Percentiles rank a stretch among this genome's conserved stretches.
Evolutionary conservation across 1,140 invertebrate genomes (phyloP).

Genomic region (Pachyrhynchus sulphureomaculatus): DNA sequence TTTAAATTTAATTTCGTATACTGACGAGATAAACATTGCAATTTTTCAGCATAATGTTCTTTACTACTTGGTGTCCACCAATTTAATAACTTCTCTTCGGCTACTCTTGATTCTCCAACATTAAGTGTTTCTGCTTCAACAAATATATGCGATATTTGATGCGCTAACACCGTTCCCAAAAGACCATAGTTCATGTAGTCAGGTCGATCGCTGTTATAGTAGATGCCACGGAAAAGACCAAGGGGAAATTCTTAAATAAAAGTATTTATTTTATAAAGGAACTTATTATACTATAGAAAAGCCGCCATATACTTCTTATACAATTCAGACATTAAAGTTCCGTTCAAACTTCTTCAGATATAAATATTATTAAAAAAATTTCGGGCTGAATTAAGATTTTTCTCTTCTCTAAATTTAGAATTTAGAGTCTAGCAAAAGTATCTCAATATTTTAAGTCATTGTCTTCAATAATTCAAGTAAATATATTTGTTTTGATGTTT

Average conservation of each 20-base stretch:
- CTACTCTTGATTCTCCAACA: background rate
- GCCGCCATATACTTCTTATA: background rate
- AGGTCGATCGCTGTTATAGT: conserved; percentile 81
- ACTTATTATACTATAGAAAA: background rate
- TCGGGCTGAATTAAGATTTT: no score
- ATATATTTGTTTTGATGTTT: no score
- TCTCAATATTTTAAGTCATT: no score
- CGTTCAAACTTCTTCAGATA: background rate
- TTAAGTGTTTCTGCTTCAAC: conserved; percentile 30
- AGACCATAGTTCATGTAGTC: conserved; percentile 91
- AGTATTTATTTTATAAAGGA: background rate
- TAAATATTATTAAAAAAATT: no score
- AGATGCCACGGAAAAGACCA: conserved; percentile 86
- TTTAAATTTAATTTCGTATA: conserved; percentile 33
- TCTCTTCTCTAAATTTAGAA: no score
- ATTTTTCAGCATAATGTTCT: conserved; percentile 36
- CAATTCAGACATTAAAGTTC: background rate
- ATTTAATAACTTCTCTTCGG: conserved; percentile 28
- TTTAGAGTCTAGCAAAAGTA: no score
- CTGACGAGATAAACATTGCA: conserved; percentile 38
- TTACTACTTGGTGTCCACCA: conserved; percentile 37
- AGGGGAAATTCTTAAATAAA: conserved; percentile 75
- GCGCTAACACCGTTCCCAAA: conserved; percentile 90
- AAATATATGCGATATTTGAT: conserved; percentile 82
- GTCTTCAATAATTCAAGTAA: no score